phyloP scores from a whole-genome alignment of 2,888 invertebrate genomes.

The Deilephila porcellus region DNA sequence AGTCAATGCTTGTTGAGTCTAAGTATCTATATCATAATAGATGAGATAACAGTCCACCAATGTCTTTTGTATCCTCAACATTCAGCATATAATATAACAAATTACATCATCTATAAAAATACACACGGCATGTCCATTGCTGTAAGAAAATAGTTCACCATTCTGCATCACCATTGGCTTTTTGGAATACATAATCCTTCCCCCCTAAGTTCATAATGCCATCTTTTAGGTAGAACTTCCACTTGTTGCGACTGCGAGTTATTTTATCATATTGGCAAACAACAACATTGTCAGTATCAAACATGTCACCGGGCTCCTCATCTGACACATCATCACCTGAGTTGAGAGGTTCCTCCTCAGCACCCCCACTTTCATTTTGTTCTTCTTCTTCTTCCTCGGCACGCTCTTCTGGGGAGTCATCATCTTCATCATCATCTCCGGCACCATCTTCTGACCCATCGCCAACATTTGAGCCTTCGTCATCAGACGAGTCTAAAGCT shows the following conservation, averaged over 20 bases:
- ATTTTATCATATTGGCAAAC: constrained; percentile 99
- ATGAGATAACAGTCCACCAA: constrained; percentile 53
- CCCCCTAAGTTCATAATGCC: constrained; percentile 99
- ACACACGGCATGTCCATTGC: constrained; percentile 64
- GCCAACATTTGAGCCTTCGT: constrained; percentile 87
- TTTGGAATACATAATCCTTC: constrained; percentile 99
- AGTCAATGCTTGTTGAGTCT: constrained; percentile 35
- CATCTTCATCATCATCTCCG: constrained; percentile 90
- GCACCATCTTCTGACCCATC: constrained; percentile 88
- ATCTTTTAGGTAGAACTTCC: constrained; percentile 99
- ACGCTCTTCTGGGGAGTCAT: constrained; percentile 89
- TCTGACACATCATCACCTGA: constrained; percentile 99
- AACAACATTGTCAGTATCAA: constrained; percentile 99
- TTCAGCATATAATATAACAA: constrained; percentile 61
- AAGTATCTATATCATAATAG: constrained; percentile 39
- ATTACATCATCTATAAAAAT: constrained; percentile 67
- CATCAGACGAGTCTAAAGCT: constrained; percentile 89
- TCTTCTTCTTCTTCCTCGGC: constrained; percentile 88
- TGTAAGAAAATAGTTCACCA: constrained; percentile 88
- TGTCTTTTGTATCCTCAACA: constrained; percentile 58
- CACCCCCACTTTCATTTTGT: constrained; percentile 87
- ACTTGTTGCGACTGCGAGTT: constrained; percentile 98
- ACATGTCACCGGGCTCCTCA: constrained; percentile 96
- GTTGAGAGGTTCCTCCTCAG: constrained; percentile 95
- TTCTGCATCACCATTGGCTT: constrained; percentile 99